A percentile compares a stretch with the other conserved stretches of the same genome.
phyloP scores from a whole-genome alignment of 2,888 invertebrate species.

The Agriotes lineatus region DNA sequence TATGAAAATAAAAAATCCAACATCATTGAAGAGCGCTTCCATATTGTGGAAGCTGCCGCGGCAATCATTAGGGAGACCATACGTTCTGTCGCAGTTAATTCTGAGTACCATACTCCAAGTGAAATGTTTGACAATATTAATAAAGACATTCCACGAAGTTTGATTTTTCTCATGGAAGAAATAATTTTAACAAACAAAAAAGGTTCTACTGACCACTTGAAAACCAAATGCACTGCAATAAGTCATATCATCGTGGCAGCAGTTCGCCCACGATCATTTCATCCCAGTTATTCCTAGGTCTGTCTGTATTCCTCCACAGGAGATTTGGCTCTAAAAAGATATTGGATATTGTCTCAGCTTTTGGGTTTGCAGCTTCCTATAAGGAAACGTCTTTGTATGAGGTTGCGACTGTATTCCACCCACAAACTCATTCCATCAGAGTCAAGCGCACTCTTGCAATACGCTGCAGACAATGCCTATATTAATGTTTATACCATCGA shows the following conservation, averaged over 20 bases:
- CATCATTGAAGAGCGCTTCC: too few relatives aligned
- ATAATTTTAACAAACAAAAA: constrained; percentile 16
- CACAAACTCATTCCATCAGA: constrained; percentile 49
- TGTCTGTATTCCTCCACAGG: constrained; percentile 28
- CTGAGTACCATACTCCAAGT: constrained; percentile 48
- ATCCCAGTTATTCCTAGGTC: constrained; percentile 63
- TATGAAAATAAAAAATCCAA: too few relatives aligned
- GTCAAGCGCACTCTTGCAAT: constrained; percentile 51
- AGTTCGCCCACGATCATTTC: constrained; percentile 50
- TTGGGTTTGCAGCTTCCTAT: constrained; percentile 50
- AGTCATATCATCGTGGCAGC: constrained; percentile 3
- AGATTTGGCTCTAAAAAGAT: constrained; percentile 48
- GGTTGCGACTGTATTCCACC: constrained; percentile 48
- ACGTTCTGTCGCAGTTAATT: constrained; percentile 35
- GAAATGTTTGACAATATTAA: constrained; percentile 44
- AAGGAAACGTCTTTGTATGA: constrained; percentile 50
- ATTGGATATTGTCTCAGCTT: constrained; percentile 46
- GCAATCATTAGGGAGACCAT: constrained; percentile 37
- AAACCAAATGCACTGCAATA: constrained; percentile 12
- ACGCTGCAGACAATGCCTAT: constrained; percentile 55
- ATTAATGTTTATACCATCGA: too few relatives aligned
- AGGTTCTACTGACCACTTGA: background rate
- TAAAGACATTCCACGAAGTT: constrained; percentile 2
- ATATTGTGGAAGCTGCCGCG: too few relatives aligned
- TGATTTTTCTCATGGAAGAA: background rate